A percentile compares a stretch with the other conserved stretches of the same genome.
Evolutionary conservation across 2,113 vertebrate genomes (phyloP).

Genomic region (Xiphophorus hellerii): DNA sequence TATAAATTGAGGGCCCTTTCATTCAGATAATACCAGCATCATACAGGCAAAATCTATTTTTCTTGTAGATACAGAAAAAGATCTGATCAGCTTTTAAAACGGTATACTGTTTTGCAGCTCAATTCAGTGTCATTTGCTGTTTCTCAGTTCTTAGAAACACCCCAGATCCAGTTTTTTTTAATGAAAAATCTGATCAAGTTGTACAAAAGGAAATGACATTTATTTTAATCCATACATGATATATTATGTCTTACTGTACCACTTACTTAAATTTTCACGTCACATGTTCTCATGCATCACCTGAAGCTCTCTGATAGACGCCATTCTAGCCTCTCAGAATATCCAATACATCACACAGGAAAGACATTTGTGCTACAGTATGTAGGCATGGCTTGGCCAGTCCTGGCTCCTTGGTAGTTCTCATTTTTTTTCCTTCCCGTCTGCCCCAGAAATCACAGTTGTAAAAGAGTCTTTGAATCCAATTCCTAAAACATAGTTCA

Average conservation of each 20-base stretch:
- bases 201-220: conserved; percentile 75
- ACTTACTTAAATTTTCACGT: conserved; percentile 65
- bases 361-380: conserved; percentile 72
- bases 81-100: too few species aligned
- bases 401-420: conserved; percentile 59
- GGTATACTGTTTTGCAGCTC: not conserved
- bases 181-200: conserved; percentile 15
- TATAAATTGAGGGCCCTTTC: not conserved
- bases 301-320: conserved; percentile 54
- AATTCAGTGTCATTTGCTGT: not conserved
- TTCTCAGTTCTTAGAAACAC: not conserved
- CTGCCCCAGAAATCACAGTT: conserved; percentile 62
- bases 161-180: not conserved
- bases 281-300: conserved; percentile 69
- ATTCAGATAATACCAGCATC: too few species aligned
- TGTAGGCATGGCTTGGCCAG: conserved; percentile 70
- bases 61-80: not conserved
- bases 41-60: not conserved
- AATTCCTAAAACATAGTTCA: conserved; percentile 70
- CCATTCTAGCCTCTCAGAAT: conserved; percentile 37
- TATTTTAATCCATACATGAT: conserved; percentile 70
- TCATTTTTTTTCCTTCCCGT: conserved; percentile 52
- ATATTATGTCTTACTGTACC: conserved; percentile 65
- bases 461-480: conserved; percentile 73
- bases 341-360: conserved; percentile 60